These are phyloP conservation scores for Danionella dracula DNA, from an alignment of 2,797 vertebrate genomes.

Conservation along the genomic window DNA sequence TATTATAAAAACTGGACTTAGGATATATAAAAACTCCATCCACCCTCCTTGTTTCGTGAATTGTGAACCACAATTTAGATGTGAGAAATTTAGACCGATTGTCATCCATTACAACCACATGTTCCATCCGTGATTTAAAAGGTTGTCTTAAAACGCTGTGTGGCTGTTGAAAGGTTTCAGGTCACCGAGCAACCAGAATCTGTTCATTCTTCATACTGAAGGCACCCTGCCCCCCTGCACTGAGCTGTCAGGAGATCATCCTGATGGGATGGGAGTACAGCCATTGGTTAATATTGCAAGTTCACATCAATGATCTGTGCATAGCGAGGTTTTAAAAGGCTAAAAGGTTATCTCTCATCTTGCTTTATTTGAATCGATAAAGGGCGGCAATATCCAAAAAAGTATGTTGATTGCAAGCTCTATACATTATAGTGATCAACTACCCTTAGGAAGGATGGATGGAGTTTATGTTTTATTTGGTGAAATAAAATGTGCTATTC, in stretches of 20 bases:
- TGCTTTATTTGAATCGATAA: conserved; percentile 28
- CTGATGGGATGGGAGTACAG: conserved; percentile 45
- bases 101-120: conserved; percentile 56
- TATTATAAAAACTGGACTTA: conserved; percentile 22
- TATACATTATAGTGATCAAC: conserved; percentile 25
- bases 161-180: conserved; percentile 25
- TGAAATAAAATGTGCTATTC: too few relatives aligned
- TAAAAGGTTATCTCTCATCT: conserved; percentile 28
- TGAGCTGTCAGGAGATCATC: conserved; percentile 59
- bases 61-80: conserved; percentile 69
- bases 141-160: conserved; percentile 53
- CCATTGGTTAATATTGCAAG: conserved; percentile 42
- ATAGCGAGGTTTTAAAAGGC: conserved; percentile 21
- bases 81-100: conserved; percentile 52
- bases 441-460: conserved; percentile 2
- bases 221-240: conserved; percentile 60
- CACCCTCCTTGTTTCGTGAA: conserved; percentile 47
- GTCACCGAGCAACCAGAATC: conserved; percentile 26
- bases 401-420: conserved; percentile 17
- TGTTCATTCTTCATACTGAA: conserved; percentile 54
- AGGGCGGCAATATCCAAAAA: conserved; percentile 25
- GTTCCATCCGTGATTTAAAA: conserved; percentile 60
- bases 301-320: conserved; percentile 35
- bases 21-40: conserved; percentile 27
- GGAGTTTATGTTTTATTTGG: neutral